Base-by-base conservation (phyloP, 2,888 invertebrate species). In the Drosophila ustulata region DNA sequence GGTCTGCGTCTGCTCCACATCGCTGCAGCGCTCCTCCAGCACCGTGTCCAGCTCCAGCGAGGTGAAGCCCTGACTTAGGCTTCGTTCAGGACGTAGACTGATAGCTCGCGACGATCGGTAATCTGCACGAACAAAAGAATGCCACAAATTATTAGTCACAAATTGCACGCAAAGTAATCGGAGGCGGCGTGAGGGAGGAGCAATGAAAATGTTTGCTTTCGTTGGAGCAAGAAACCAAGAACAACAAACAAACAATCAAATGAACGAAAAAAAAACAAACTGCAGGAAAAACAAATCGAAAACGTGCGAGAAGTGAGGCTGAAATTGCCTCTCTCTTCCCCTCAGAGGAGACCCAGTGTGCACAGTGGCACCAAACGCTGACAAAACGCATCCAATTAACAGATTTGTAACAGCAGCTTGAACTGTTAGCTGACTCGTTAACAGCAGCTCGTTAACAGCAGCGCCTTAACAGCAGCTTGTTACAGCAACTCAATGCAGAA, bases 11-110 rank as follows among this genome's bases (percentile, higher is more conserved):
- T 95, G 95, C 90, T 96, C 96, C 4, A 95, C 94, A 90, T 97
- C 97, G 11, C 96, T 96, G 68, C 96, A 94, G 89, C 97, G 97
- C 90, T 97, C 97, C 90, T 97, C 97, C 26, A 97, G 94, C 26
- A 97, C 97, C 0, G 97, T 97, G 91, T 96, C 97, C 79, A 97
- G 93, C 90, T 97, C 97, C 53, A 96, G 92, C 0, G 96, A 94
- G 34, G 96, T 96, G 87, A 96, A 95, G n/a, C 95, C 94, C 51
- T 96, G 93, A 41, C 96, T 96, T 81, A 96, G 94, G 55, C 95
- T 94, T 86, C 95, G 93, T 90, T 95, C 95, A 81, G 94, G 94
- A 81, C 94, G 93, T 76, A 95, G 91, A 72, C 94, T 94, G 88
- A 95, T 94, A 71, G 94, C 94, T 91, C 94, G 92, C 82, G 93